Evolutionary conservation across 2,888 invertebrate species (phyloP).

Genomic region (Paralinhomoeus sp.): DNA sequence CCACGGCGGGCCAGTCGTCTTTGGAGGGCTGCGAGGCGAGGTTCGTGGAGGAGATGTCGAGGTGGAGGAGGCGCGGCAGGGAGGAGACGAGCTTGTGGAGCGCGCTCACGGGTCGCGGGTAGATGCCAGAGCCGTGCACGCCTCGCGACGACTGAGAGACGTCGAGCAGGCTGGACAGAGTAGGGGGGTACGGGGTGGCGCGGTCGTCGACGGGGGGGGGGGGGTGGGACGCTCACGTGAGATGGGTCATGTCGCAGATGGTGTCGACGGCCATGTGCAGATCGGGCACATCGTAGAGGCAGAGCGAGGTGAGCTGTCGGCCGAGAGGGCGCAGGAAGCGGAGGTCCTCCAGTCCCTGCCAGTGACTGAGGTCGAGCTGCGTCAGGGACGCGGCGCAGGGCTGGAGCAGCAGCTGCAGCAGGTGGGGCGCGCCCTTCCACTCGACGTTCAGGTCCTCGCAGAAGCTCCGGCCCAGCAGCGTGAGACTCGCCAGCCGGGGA

Average conservation of each 20-base stretch:
- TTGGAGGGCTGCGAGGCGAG: slow-evolving; percentile 52
- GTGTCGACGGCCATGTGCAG: slow-evolving; percentile 33
- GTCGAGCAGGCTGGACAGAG: slow-evolving; percentile 50
- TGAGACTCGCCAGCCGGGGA: no score
- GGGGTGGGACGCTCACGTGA: slow-evolving; percentile 27
- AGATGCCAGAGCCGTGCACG: slow-evolving; percentile 46
- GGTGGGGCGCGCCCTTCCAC: no score
- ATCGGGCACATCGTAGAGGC: slow-evolving; percentile 54
- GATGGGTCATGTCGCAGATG: slow-evolving; percentile 31
- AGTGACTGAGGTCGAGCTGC: slow-evolving; percentile 48
- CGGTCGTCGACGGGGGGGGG: no score
- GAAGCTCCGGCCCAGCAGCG: no score
- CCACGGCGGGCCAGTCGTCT: slow-evolving; percentile 27
- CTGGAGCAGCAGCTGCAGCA: no score
- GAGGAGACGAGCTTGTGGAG: slow-evolving; percentile 46
- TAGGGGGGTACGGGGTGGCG: no score
- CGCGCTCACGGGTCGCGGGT: slow-evolving; percentile 47
- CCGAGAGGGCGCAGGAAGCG: slow-evolving; percentile 43
- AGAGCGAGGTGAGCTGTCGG: slow-evolving; percentile 43
- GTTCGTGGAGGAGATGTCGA: slow-evolving; percentile 90
- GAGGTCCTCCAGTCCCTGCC: slow-evolving; percentile 40
- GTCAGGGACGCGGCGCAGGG: slow-evolving; percentile 29
- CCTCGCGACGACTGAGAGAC: slow-evolving; percentile 43
- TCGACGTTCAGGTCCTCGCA: no score
- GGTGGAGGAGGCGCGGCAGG: slow-evolving; percentile 49